phyloP scores from a whole-genome alignment of 2,888 invertebrate genomes.

The Drosophila greeni region DNA sequence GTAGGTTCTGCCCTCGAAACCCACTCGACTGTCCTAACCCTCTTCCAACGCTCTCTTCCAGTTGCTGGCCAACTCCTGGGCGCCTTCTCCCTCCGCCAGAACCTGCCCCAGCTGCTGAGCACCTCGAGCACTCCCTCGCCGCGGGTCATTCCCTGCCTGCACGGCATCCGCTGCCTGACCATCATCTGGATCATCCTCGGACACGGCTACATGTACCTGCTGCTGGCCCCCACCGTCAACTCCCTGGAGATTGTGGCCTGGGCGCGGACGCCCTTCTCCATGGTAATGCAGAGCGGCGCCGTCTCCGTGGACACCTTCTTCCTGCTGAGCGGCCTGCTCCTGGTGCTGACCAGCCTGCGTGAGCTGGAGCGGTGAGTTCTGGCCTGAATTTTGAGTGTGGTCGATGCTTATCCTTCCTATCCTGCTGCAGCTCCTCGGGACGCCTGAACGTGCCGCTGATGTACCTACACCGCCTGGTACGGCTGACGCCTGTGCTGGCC shows the following conservation, averaged over 20 bases:
- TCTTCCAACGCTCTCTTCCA: not conserved
- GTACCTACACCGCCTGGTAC: slow-evolving; percentile 73
- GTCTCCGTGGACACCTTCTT: slow-evolving; percentile 83
- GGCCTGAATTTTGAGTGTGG: too few species aligned
- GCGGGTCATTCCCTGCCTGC: slow-evolving; percentile 72
- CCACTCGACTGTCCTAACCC: too few species aligned
- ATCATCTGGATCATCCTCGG: slow-evolving; percentile 77
- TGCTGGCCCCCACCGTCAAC: slow-evolving; percentile 43
- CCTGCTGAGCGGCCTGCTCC: slow-evolving; percentile 81
- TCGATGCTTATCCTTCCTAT: not conserved
- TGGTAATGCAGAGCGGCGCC: slow-evolving; percentile 70
- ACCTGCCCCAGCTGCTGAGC: slow-evolving; percentile 26
- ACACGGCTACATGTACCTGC: slow-evolving; percentile 59
- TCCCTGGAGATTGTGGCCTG: slow-evolving; percentile 38
- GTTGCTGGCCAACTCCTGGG: slow-evolving; percentile 28
- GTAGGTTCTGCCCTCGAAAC: not conserved
- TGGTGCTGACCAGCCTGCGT: slow-evolving; percentile 69
- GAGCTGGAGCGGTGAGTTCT: slow-evolving; percentile 52
- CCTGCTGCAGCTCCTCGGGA: slow-evolving; percentile 46
- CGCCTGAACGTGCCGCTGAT: slow-evolving; percentile 63
- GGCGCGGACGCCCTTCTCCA: slow-evolving; percentile 34
- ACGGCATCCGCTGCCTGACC: slow-evolving; percentile 77
- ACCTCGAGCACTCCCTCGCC: slow-evolving; percentile 40
- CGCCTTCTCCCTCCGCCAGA: slow-evolving; percentile 64
- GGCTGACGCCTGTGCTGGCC: slow-evolving; percentile 80